phyloP scores from a whole-genome alignment of 30 jellyfish, hydroid and myxozoan species.

The Hydractinia echinata region DNA sequence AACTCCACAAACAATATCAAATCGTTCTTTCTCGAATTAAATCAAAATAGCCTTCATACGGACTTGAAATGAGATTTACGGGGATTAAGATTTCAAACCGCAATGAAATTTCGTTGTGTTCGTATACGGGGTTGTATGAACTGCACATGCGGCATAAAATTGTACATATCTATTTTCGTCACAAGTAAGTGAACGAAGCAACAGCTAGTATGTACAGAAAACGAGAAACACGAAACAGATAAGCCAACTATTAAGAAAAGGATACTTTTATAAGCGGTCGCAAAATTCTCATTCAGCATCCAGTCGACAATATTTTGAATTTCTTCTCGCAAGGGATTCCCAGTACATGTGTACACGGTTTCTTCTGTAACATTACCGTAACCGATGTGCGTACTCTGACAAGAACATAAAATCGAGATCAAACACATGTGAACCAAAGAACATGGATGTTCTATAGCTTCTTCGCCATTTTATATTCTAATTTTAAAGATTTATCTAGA shows the following conservation, averaged over 20 bases:
- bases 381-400: constrained; percentile 84
- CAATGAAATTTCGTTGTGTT: too few relatives aligned
- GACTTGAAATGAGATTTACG: too few relatives aligned
- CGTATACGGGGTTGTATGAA: too few relatives aligned
- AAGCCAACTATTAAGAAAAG: not conserved
- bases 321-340: constrained; percentile 87
- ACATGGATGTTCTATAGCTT: not conserved
- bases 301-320: constrained; percentile 66
- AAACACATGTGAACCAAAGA: not conserved
- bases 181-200: not conserved
- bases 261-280: constrained; percentile 63
- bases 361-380: constrained; percentile 74
- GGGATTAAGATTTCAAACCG: too few relatives aligned
- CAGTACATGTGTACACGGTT: constrained; percentile 81
- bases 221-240: not conserved
- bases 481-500: too few relatives aligned
- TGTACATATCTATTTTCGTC: too few relatives aligned
- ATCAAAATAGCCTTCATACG: too few relatives aligned
- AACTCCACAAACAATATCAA: too few relatives aligned
- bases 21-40: too few relatives aligned
- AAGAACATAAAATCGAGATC: not conserved
- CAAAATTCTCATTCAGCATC: constrained; percentile 81
- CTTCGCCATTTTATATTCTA: not conserved
- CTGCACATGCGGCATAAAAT: too few relatives aligned
- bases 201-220: not conserved